Base-by-base conservation (phyloP, 2,113 vertebrate species). In the Steatornis caripensis region DNA sequence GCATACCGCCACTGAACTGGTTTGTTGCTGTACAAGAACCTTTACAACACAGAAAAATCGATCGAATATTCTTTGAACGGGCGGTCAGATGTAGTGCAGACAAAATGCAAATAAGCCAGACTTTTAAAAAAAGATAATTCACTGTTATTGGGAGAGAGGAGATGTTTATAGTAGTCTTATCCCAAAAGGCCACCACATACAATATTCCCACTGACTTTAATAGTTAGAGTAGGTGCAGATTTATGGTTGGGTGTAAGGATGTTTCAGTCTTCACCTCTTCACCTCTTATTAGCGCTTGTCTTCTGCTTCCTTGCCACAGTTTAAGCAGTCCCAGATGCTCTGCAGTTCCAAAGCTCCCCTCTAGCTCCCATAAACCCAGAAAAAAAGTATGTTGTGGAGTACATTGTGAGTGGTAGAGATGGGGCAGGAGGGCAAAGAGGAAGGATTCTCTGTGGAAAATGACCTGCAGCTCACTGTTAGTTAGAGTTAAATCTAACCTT, bases 231-330 rank as follows among this genome's bases (percentile, higher is more conserved):
- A 96, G 89, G 84, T 76, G 82, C 78, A 85, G 94, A 96, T 95
- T 96, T 96, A 95, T 76, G 57, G 69, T 34, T 84, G 91, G 60
- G 84, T 87, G 65, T 89, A 94, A 92, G 94, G 89, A 95, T 78
- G 61, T 89, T 94, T 93, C 91, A 94, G 69, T 71, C 81, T 92
- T 95, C 95, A 95, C 90, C 79, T 93, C 87, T 94, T 96, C 94
- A 95, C 95, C 91, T 94, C 89, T 95, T 95, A 96, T 95, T 96
- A 96, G 91, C 93, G 89, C 93, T 96, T 96, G 94, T 94, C 95
- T 96, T 91, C 74, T 96, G 70, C 93, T 96, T 94, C 84, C 77
- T 93, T 76, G 94, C 87, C 77, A 89, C 81, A 94, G 69, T 82
- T 96, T 96, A 96, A 97, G 81, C 93, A 93, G 93, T 96, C 84